Base-by-base conservation (phyloP, 2,113 vertebrate genomes). In the Heliornis fulica region DNA sequence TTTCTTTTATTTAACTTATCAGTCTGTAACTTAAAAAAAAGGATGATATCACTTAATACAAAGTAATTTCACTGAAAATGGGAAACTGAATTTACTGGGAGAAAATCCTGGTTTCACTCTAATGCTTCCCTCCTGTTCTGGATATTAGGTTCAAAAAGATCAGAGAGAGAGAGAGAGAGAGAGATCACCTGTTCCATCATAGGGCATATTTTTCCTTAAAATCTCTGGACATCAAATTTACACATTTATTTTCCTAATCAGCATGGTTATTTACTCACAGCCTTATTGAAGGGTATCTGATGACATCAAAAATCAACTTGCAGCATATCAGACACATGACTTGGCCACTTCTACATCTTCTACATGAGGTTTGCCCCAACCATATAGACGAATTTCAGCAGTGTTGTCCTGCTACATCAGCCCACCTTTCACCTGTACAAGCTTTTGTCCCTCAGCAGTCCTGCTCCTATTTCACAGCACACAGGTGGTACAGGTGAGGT, bases 21-120 rank as follows among this genome's bases (percentile, higher is more conserved):
- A 74, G n/a, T 5, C 29, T 72, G 19, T 54, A 85, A 63, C 51
- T 71, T 50, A 28, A 90, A 80, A 93, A 94, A 80, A 83, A n/a
- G 38, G 6, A 82, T 15, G 11, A 66, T 40, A 40, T 72, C 25
- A 32, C 36, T 65, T 48, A 79, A 20, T 23, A 65, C 29, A 74
- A 26, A 28, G 29, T 77, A 90, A 86, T 93, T 93, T 86, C 9
- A 38, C 51, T 70, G 54, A 74, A 93, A 10, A 14, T 48, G 64
- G 83, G 83, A 90, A 95, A 93, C 46, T 50, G 10, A 72, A 69
- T 80, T 85, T 90, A 90, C 51, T 74, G 70, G 71, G 74, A 96
- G 82, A 92, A 94, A 96, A 95, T 97, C 85, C 94, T 94, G 59
- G 71, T 88, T 92, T 80, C 86, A 36, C 90, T 92, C 15, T 83